These are phyloP conservation scores for Euzophera pinguis DNA, from an alignment of 2,888 invertebrate genomes.

Conservation along the genomic window DNA sequence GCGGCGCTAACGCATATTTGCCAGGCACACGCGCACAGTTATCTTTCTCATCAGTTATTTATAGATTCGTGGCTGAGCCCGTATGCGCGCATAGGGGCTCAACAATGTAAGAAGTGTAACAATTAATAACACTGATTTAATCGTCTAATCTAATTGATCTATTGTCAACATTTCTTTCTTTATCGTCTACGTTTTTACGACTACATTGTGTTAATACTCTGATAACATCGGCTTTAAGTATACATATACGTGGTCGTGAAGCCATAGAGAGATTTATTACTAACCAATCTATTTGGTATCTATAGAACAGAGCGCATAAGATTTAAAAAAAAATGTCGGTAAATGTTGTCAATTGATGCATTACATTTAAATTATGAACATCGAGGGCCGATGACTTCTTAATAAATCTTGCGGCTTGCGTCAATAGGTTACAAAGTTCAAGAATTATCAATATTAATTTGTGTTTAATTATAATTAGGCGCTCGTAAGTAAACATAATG, in stretches of 20 bases:
- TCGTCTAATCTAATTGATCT: slow-evolving; percentile 50
- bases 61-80: slow-evolving; percentile 31
- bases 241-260: slow-evolving; percentile 5
- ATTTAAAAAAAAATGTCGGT: neutral
- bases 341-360: slow-evolving; percentile 1
- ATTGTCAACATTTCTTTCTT: slow-evolving; percentile 45
- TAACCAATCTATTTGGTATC: neutral
- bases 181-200: slow-evolving; percentile 29
- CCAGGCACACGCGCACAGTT: slow-evolving; percentile 50
- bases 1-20: slow-evolving; percentile 35
- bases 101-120: slow-evolving; percentile 47
- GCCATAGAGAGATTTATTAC: neutral
- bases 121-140: slow-evolving; percentile 63
- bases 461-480: neutral
- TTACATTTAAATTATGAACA: neutral
- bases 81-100: slow-evolving; percentile 48
- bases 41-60: slow-evolving; percentile 56
- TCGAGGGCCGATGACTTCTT: neutral
- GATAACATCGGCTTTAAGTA: neutral
- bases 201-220: neutral
- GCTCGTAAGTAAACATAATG: neutral
- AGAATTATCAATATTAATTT: slow-evolving; percentile 6
- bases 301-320: neutral
- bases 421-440: slow-evolving; percentile 2
- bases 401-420: slow-evolving; percentile 1